phyloP scores from a whole-genome alignment of 2,113 vertebrate species.

The Rhinolophus sinicus region DNA sequence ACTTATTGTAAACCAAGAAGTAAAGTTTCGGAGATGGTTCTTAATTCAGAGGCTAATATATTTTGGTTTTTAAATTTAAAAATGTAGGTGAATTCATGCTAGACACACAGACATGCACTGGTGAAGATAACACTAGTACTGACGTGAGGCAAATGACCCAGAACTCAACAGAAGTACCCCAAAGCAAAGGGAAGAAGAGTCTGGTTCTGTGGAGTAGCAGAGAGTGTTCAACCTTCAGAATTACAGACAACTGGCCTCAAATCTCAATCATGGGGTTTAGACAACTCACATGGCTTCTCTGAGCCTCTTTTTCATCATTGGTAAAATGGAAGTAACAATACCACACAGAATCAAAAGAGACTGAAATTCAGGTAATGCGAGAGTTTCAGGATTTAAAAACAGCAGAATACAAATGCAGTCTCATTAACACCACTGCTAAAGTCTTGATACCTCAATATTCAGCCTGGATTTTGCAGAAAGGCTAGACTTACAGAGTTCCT shows the following conservation, averaged over 20 bases:
- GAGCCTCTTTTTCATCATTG: not conserved
- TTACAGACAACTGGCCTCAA: not conserved
- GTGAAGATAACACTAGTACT: not conserved
- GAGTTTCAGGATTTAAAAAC: not conserved
- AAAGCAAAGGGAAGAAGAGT: not conserved
- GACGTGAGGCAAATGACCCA: not conserved
- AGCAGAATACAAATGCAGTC: not conserved
- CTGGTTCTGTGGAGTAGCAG: not conserved
- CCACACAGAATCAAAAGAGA: not conserved
- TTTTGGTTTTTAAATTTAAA: not conserved
- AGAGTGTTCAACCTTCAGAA: not conserved
- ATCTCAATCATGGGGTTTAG: not conserved
- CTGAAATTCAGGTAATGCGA: not conserved
- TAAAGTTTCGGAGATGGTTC: not conserved
- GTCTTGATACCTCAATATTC: not conserved
- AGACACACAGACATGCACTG: not conserved
- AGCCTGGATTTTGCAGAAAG: not conserved
- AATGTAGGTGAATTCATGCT: not conserved
- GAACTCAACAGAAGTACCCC: not conserved
- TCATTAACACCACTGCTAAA: not conserved
- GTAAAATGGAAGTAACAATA: not conserved
- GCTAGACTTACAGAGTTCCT: not conserved
- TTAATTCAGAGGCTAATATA: not conserved
- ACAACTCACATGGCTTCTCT: not conserved
- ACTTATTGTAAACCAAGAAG: not conserved